Evolutionary conservation across 64 coral and sea anemone genomes (phyloP), one percentile per base, ranked within the genome.

Genomic region (Actinia tenebrosa): DNA sequence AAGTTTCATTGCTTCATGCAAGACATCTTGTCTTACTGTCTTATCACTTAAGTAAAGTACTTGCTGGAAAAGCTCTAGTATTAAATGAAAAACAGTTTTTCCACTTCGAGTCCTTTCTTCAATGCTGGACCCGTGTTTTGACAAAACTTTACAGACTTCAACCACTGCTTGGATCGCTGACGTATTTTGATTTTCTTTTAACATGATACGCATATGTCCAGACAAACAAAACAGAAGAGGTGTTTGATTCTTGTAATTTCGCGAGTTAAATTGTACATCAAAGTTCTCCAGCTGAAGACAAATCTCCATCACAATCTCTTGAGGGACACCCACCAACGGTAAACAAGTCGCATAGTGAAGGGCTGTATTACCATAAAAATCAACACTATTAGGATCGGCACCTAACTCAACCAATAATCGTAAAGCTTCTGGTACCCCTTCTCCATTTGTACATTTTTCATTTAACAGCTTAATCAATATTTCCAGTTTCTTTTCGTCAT

Each of bases 21-120:
- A 52, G 6, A 80, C 3, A 18, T 80, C 47, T n/a, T 53, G 45
- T 23, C 17, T 18, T 80, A 80, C 18, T 47, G 19, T 47, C 45
- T 53, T 72, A 0, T 37, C 69, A 1, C 10, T 9, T 37, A 53
- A 14, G 18, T 16, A 11, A 58, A 58, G 56, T 7, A 30, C 19
- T 53, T 72, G 6, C 10, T 37, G 69, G 10, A 53, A 80, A 16
- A 15, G 45, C 44, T 19, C 16, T 0, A 80, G 5, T 53, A 80
- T 50, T 16, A 53, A 53, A 80, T 80, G 79, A 16, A 80, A 80
- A 50, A 80, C 45, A 50, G 79, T 22, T 19, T 80, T 44, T 45
- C 79, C 79, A n/a, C 16, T 80, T 52, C 19, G 44, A 47, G 79
- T 22, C 37, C n/a, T 80, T 80, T 80, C 79, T 53, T 80, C 20